phyloP scores from a whole-genome alignment of 2,113 vertebrate species.

The Ondatra zibethicus region DNA sequence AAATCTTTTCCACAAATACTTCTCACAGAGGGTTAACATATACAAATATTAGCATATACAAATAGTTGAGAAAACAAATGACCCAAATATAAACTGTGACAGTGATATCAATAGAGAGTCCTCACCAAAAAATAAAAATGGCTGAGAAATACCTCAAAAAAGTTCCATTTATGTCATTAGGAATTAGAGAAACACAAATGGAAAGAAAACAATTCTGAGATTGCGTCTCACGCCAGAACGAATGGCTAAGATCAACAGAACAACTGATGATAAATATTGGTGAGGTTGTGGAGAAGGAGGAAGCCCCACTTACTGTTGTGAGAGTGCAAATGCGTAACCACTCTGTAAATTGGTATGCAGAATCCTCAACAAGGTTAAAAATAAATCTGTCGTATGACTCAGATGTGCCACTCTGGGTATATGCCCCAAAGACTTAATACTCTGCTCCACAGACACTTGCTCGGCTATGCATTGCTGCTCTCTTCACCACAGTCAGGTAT shows the following conservation, averaged over 20 bases:
- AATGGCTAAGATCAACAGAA: background rate
- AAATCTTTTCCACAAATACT: background rate
- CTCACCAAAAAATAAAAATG: background rate
- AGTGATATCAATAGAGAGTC: background rate
- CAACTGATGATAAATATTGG: background rate
- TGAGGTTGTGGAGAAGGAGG: background rate
- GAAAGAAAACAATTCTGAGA: background rate
- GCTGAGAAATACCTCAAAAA: background rate
- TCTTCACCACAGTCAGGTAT: background rate
- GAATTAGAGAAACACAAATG: background rate
- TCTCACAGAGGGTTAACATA: background rate
- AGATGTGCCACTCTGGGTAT: background rate
- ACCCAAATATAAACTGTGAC: background rate
- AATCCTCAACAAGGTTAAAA: background rate
- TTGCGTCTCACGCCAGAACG: background rate
- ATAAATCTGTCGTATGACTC: background rate
- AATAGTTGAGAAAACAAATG: background rate
- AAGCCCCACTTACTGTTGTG: background rate
- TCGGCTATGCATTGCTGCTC: background rate
- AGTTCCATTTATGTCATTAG: background rate
- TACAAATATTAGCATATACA: too few relatives aligned
- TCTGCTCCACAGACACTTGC: background rate
- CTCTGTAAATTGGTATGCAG: background rate
- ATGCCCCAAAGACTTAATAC: too few relatives aligned
- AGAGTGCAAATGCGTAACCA: background rate